phyloP scores from a whole-genome alignment of 1,140 invertebrate genomes.

The Drosophila parvula region DNA sequence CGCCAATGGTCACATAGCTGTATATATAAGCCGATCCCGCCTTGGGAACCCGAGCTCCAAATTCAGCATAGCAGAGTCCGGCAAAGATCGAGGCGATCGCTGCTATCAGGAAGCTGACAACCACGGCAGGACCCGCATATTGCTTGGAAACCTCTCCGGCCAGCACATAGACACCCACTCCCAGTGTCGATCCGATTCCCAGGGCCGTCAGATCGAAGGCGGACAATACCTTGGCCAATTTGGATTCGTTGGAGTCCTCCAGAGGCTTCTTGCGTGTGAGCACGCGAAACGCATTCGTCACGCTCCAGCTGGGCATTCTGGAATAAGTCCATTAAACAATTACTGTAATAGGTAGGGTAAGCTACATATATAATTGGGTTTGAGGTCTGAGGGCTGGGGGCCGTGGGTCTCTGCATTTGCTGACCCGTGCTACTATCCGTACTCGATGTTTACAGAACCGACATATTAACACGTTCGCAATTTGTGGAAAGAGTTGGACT shows the following conservation, averaged over 20 bases:
- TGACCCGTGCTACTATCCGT: constrained; percentile 44
- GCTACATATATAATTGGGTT: constrained; percentile 26
- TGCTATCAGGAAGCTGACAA: constrained; percentile 94
- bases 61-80: constrained; percentile 95
- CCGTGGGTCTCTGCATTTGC: constrained; percentile 30
- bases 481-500: constrained; percentile 54
- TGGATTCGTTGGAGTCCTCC: constrained; percentile 84
- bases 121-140: constrained; percentile 93
- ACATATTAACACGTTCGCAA: constrained; percentile 69
- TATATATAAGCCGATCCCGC: constrained; percentile 95
- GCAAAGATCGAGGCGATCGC: constrained; percentile 95
- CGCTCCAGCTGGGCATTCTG: constrained; percentile 75
- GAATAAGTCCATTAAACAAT: constrained; percentile 37
- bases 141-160: constrained; percentile 94
- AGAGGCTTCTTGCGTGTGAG: constrained; percentile 77
- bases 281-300: constrained; percentile 68
- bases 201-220: constrained; percentile 91
- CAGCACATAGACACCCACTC: constrained; percentile 96
- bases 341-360: constrained; percentile 4
- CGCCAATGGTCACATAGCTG: constrained; percentile 94
- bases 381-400: background rate
- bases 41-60: constrained; percentile 93
- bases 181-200: constrained; percentile 94
- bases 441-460: constrained; percentile 64
- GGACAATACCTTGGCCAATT: constrained; percentile 90